Conservation (phyloP, 2,888 invertebrate species). For the Meta bourneti region DNA sequence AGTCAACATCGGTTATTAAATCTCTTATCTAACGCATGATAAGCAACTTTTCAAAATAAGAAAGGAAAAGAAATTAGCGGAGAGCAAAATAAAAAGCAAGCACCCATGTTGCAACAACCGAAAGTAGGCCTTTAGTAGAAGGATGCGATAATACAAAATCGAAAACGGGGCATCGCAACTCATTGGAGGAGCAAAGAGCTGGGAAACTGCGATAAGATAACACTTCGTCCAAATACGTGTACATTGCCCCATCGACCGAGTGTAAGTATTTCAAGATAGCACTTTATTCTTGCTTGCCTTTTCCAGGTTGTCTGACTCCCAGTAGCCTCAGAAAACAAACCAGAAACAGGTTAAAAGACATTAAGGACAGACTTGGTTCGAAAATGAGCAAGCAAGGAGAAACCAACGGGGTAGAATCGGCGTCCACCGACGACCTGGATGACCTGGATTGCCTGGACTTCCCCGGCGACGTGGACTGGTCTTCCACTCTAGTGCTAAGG, state of each 20-base stretch:
- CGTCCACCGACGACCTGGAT: conserved; percentile 29
- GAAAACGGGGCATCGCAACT: neutral
- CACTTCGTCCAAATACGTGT: neutral
- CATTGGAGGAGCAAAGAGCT: neutral
- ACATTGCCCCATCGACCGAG: conserved; percentile 20
- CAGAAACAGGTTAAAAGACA: neutral
- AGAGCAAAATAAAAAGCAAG: neutral
- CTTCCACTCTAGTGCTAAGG: conserved; percentile 54
- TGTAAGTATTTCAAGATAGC: neutral
- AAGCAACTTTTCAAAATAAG: neutral
- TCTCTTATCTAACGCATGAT: neutral
- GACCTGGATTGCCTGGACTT: conserved; percentile 65
- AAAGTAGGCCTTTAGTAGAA: conserved; percentile 5
- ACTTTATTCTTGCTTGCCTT: neutral
- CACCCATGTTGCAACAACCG: neutral
- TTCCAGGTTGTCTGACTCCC: neutral
- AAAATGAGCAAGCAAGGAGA: conserved; percentile 31
- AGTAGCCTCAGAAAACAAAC: neutral
- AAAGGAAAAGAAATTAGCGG: neutral
- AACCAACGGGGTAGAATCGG: neutral
- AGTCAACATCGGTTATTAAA: neutral
- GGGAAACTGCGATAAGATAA: conserved; percentile 37
- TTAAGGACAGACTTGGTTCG: neutral
- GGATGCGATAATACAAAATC: conserved; percentile 4
- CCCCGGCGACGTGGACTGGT: conserved; percentile 67